Evolutionary conservation across 1,140 invertebrate genomes (phyloP), one percentile per base, ranked within the genome.

Genomic region (Galleria mellonella): DNA sequence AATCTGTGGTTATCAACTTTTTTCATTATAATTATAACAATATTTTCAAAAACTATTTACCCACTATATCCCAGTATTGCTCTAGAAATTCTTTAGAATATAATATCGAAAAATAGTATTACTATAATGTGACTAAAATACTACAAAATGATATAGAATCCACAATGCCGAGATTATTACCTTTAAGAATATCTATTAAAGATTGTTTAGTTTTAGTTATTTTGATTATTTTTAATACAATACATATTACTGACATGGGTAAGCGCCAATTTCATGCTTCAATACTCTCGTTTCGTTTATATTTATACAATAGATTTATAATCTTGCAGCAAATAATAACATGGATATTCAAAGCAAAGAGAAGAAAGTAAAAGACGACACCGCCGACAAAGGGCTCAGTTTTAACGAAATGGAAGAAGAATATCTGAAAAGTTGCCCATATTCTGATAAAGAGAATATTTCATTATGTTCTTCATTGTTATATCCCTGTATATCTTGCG

Each of bases 401-500:
- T 76, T 82, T 39, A 79, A 68, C 43, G 65, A 69, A 9, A 74
- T 68, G 53, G 77, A 83, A 41, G 81, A 85, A 41, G 81, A 85
- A 29, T 79, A 84, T 41, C 49, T 81, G n/a, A 79, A 77, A 43
- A 77, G 47, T 49, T 84, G 81, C 43, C 69, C 72, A 31, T 40
- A 55, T 28, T 27, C 55, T 23, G 67, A 74, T 13, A 48, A 70
- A 32, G 68, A 66, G 6, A 72, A 70, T 61, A 44, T 56, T 8
- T 43, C 62, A 9, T 77, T 87, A 23, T 90, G 90, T 53, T 78
- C 84, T 10, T 45, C 78, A 7, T 55, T 91, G n/a, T 78, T 86
- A 4, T 84, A 86, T 32, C 83, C 86, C 0, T 91, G 90, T 67
- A 87, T 91, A 28, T 68, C 68, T 14, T 91, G 90, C 61, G 64